Conservation (phyloP, 2,797 vertebrate species). For the Hippopotamyrus pictus region DNA sequence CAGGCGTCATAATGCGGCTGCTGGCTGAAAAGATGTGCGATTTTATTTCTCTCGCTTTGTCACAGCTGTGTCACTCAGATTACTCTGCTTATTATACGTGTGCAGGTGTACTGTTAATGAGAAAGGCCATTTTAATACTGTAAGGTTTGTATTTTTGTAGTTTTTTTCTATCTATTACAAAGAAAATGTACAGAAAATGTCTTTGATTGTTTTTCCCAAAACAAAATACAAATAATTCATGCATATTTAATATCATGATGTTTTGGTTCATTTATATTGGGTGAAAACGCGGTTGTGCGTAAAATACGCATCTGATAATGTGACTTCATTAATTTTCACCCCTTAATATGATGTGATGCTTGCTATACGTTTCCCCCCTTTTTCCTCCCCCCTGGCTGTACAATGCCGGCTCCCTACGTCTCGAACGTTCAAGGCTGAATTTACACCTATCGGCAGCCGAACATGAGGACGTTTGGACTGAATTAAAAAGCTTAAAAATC, state of each 20-base stretch:
- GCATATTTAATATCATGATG: background rate
- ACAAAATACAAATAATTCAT: background rate
- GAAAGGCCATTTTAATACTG: background rate
- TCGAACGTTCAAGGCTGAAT: background rate
- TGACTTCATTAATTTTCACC: background rate
- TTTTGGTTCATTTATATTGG: background rate
- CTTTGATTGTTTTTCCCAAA: background rate
- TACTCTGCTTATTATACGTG: background rate
- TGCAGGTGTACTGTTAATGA: background rate
- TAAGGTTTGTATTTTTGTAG: background rate
- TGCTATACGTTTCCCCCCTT: background rate
- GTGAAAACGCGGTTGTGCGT: background rate
- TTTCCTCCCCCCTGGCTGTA: background rate
- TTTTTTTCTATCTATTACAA: background rate
- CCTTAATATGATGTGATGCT: background rate
- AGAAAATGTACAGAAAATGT: background rate
- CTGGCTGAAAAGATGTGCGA: conserved; percentile 33
- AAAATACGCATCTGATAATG: background rate
- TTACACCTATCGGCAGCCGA: background rate
- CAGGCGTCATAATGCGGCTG: conserved; percentile 77
- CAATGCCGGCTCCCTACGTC: background rate
- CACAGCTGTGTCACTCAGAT: background rate
- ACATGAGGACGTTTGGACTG: background rate
- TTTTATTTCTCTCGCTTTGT: background rate
- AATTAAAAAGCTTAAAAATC: background rate